Evolutionary conservation across 2,113 vertebrate genomes (phyloP), one percentile per base, ranked within the genome.

Genomic region (Mugil cephalus): DNA sequence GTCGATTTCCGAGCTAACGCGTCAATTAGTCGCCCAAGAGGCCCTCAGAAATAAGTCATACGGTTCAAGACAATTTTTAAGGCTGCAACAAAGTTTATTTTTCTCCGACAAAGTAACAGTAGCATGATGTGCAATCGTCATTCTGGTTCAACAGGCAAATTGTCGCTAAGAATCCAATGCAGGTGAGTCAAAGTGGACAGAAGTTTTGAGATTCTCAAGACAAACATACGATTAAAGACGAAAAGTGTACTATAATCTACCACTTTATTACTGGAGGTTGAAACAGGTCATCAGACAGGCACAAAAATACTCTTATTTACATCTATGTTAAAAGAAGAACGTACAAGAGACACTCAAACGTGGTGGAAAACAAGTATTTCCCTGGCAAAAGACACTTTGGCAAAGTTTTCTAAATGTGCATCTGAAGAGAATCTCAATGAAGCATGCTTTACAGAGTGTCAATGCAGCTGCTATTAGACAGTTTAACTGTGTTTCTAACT

Each of bases 221-320:
- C 24, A 30, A 30, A 30, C 24, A 5, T 30, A 30, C 24, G 24
- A 30, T 30, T 30, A 30, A 30, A 30, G 24, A 30, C 24, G 24
- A 30, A 30, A 56, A 3, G 5, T 36, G 7, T 14, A 51, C 10
- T 59, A 21, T 13, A 74, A 10, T n/a, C 56, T 60, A 82, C 69
- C 72, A 84, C 87, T 94, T 94, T 94, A 92, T 93, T 94, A 80
- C n/a, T 52, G 51, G 77, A 85, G 66, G 54, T 45, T 77, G 55
- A 72, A 85, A 87, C 81, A 75, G 59, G 78, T 80, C 60, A 67
- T 77, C 72, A 79, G 77, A 93, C 86, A 86, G 79, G 73, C 85
- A 92, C 79, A 90, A 93, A 93, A 93, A 93, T 92, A 93, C 83
- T 93, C 91, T 93, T 94, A 93, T 94, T 89, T 94, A 94, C 93